phyloP scores from a whole-genome alignment of 2,113 vertebrate genomes.

The Raja brachyura region DNA sequence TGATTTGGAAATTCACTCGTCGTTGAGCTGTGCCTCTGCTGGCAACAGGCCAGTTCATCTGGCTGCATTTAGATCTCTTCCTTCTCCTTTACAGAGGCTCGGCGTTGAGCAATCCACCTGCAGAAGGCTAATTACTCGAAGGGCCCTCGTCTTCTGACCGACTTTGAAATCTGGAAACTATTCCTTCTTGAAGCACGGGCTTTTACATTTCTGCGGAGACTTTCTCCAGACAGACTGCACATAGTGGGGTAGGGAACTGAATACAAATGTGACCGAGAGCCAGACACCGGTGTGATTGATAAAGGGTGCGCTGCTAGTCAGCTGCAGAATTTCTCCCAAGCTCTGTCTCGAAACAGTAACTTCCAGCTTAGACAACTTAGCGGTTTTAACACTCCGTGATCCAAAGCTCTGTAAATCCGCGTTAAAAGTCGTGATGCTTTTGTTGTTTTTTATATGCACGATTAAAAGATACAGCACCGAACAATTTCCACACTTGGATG shows the following conservation, averaged over 20 bases:
- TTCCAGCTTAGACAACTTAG: not conserved
- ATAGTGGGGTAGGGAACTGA: not conserved
- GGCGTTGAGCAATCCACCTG: not conserved
- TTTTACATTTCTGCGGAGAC: not conserved
- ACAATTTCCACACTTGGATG: too few species aligned
- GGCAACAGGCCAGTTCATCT: not conserved
- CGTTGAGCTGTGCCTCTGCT: not conserved
- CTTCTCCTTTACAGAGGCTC: not conserved
- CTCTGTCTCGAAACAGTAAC: not conserved
- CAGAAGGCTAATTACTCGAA: slow-evolving; percentile 7
- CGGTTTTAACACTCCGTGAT: not conserved
- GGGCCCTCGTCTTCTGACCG: not conserved
- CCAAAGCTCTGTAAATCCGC: not conserved
- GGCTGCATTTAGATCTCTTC: not conserved
- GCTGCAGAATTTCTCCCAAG: not conserved
- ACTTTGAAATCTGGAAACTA: not conserved
- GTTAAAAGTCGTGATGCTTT: too few species aligned
- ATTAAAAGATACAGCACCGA: too few species aligned
- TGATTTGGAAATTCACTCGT: not conserved
- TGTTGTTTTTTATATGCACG: too few species aligned
- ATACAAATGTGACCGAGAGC: slow-evolving; percentile 5
- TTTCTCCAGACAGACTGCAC: not conserved
- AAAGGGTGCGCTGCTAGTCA: not conserved
- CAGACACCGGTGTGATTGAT: slow-evolving; percentile 15
- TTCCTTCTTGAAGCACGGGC: not conserved